Percentiles rank a stretch among this genome's conserved stretches.
phyloP scores from a whole-genome alignment of 2,797 vertebrate species.

The Vespertilio murinus region DNA sequence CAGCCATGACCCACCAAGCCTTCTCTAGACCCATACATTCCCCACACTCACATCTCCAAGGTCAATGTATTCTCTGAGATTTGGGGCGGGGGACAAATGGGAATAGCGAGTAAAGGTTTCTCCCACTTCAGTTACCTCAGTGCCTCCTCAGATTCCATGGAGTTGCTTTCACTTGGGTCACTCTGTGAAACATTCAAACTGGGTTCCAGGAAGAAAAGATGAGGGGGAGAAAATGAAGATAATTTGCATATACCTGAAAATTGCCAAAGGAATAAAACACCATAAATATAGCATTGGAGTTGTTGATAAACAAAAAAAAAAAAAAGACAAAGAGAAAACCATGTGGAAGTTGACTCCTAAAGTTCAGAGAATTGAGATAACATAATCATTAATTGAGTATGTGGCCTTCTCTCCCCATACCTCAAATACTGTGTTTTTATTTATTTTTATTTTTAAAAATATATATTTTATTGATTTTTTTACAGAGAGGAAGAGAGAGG shows the following conservation, averaged over 20 bases:
- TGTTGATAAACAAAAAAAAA: not conserved
- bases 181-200: not conserved
- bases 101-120: not conserved
- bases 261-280: not conserved
- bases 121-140: not conserved
- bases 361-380: not conserved
- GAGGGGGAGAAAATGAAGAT: not conserved
- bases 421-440: not conserved
- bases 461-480: too few relatives aligned
- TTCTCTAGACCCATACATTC: not conserved
- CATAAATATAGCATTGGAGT: not conserved
- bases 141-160: not conserved
- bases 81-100: rapidly evolving
- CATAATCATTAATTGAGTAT: not conserved
- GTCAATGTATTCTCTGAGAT: not conserved
- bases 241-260: not conserved
- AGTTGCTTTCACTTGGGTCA: not conserved
- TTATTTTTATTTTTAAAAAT: too few relatives aligned
- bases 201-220: not conserved
- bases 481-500: too few relatives aligned
- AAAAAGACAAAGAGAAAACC: not conserved
- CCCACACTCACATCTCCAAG: not conserved
- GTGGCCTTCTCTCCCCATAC: not conserved
- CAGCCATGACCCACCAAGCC: not conserved
- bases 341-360: not conserved